Percentiles rank a stretch among this genome's conserved stretches.
These are phyloP conservation scores for Tetranychus truncatus DNA, from an alignment of 2,888 invertebrate genomes.

Conservation along the genomic window DNA sequence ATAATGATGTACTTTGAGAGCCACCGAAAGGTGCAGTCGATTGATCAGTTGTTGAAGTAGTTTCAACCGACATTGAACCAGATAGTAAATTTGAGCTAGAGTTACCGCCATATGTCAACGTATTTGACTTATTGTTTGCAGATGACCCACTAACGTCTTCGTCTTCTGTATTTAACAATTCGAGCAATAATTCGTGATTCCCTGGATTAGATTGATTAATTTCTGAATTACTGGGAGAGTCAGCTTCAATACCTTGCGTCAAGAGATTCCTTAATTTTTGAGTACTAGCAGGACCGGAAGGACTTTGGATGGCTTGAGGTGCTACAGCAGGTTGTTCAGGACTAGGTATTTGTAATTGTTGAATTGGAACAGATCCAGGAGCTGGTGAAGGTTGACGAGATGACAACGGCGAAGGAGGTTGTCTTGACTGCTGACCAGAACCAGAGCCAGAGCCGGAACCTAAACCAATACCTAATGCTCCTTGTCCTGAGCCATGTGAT, in stretches of 20 bases:
- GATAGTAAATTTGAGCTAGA: background rate
- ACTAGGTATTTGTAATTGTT: conserved; percentile 10
- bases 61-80: background rate
- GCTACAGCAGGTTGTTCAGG: conserved; percentile 11
- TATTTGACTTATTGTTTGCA: background rate
- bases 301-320: background rate
- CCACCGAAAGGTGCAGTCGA: background rate
- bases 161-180: background rate
- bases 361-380: background rate
- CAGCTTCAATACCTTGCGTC: conserved; percentile 29
- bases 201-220: background rate
- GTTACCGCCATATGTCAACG: background rate
- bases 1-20: background rate
- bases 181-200: background rate
- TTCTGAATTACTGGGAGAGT: background rate
- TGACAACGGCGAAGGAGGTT: background rate
- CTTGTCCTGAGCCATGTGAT: background rate
- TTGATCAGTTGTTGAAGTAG: conserved; percentile 1
- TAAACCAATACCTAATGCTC: conserved; percentile 9
- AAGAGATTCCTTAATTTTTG: conserved; percentile 41
- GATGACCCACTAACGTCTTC: background rate
- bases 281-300: conserved; percentile 5
- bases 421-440: background rate
- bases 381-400: background rate
- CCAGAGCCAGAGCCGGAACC: conserved; percentile 14